Evolutionary conservation across 2,888 invertebrate species (phyloP).

Genomic region (Drosophila mimica): DNA sequence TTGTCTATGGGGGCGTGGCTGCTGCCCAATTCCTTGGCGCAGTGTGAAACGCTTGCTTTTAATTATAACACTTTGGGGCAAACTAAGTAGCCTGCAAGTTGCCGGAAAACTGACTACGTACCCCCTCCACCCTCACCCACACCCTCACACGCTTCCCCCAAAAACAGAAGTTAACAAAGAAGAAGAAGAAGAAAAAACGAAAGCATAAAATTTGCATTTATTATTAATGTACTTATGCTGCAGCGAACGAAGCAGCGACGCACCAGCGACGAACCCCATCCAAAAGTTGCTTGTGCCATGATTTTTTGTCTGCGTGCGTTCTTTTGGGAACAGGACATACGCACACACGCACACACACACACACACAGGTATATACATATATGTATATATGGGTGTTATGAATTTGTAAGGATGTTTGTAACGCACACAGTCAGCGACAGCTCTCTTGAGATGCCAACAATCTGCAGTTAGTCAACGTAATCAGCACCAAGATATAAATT

Average conservation of each 20-base stretch:
- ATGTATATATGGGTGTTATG: conserved; percentile 44
- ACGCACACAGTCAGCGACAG: conserved; percentile 28
- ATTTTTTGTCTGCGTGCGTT: conserved; percentile 49
- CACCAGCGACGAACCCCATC: conserved; percentile 6
- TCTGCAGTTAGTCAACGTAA: conserved; percentile 45
- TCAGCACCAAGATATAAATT: conserved; percentile 50
- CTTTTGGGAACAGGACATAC: conserved; percentile 12
- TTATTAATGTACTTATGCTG: conserved; percentile 73
- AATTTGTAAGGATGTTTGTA: conserved; percentile 63
- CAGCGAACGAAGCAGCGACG: conserved; percentile 28
- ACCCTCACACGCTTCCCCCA: background rate
- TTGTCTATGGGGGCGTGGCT: conserved; percentile 13
- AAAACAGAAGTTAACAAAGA: conserved; percentile 6
- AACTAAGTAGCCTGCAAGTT: conserved; percentile 62
- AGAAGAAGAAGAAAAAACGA: conserved; percentile 31
- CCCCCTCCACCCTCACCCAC: background rate
- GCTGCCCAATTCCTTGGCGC: conserved; percentile 15
- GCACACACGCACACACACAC: background rate
- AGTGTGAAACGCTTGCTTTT: conserved; percentile 51
- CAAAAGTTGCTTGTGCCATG: conserved; percentile 52
- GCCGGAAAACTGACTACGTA: conserved; percentile 31
- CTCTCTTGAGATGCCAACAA: conserved; percentile 38
- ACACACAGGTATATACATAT: background rate
- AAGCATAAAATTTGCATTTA: conserved; percentile 72
- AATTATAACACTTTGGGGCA: conserved; percentile 70